phyloP scores from a whole-genome alignment of 2,797 vertebrate species.

The Phataginus tricuspis region DNA sequence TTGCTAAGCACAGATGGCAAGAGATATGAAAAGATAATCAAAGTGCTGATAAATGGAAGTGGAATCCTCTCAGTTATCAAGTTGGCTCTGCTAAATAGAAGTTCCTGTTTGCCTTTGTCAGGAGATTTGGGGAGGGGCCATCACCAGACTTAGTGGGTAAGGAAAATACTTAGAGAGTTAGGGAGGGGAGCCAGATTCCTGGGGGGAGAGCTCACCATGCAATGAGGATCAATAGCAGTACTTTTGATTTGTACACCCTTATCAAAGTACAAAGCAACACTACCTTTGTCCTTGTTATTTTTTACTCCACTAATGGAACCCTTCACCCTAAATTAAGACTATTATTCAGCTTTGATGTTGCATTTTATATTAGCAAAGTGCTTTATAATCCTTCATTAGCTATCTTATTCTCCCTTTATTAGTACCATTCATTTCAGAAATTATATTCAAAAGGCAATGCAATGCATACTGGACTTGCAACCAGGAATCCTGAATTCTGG shows the following conservation, averaged over 20 bases:
- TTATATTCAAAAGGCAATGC: constrained; percentile 42
- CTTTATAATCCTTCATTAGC: constrained; percentile 75
- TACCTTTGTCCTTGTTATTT: constrained; percentile 78
- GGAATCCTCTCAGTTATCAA: constrained; percentile 52
- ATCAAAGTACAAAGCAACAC: constrained; percentile 73
- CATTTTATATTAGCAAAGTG: constrained; percentile 72
- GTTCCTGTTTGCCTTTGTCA: constrained; percentile 58
- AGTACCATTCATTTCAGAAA: constrained; percentile 51
- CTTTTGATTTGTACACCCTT: constrained; percentile 67
- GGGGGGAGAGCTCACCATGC: constrained; percentile 72
- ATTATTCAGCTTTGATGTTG: constrained; percentile 71
- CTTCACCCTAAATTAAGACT: constrained; percentile 71
- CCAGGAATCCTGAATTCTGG: background rate
- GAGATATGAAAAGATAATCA: constrained; percentile 62
- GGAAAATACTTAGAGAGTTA: constrained; percentile 48
- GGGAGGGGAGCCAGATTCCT: constrained; percentile 67
- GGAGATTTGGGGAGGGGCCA: constrained; percentile 9
- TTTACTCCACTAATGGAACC: constrained; percentile 59
- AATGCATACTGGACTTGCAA: background rate
- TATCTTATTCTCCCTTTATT: constrained; percentile 64
- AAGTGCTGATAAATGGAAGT: constrained; percentile 57
- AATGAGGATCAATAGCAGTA: constrained; percentile 59
- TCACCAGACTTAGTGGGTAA: constrained; percentile 11
- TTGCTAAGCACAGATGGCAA: constrained; percentile 50
- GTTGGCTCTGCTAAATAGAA: constrained; percentile 12